Percentiles rank a stretch among this genome's conserved stretches.
Evolutionary conservation across 2,797 vertebrate species (phyloP).

Genomic region (Melanotaenia boesemani): DNA sequence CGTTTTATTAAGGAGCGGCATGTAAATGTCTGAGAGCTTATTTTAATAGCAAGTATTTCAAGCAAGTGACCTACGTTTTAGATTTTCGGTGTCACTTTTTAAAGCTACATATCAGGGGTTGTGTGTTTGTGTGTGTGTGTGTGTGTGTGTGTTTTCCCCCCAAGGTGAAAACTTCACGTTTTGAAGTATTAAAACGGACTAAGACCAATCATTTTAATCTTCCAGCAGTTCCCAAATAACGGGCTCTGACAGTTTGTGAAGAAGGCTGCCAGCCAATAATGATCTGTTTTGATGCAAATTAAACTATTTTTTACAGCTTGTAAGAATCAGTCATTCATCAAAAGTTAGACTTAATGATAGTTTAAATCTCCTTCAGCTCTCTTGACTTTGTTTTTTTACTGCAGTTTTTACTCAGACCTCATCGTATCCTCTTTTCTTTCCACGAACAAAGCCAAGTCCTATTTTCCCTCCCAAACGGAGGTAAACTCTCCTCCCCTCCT

Average conservation of each 20-base stretch:
- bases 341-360: not conserved
- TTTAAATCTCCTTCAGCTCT: slow-evolving; percentile 6
- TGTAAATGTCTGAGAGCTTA: slow-evolving; percentile 13
- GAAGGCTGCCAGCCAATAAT: no score
- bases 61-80: slow-evolving; percentile 16
- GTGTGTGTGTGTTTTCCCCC: no score
- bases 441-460: slow-evolving; percentile 18
- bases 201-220: not conserved
- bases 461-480: slow-evolving; percentile 18
- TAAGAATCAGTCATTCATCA: not conserved
- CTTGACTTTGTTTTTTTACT: slow-evolving; percentile 12
- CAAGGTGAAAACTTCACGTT: slow-evolving; percentile 13
- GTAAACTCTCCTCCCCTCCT: slow-evolving; percentile 48
- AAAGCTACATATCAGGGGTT: no score
- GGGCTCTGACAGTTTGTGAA: no score
- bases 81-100: not conserved
- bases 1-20: slow-evolving; percentile 14
- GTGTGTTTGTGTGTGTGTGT: no score
- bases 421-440: slow-evolving; percentile 4
- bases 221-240: no score
- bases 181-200: slow-evolving; percentile 1
- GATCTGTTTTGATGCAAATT: no score
- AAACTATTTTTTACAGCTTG: not conserved
- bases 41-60: slow-evolving; percentile 14
- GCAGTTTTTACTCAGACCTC: slow-evolving; percentile 7